phyloP scores from a whole-genome alignment of 2,797 vertebrate species.

The Gallinago nigripennis region DNA sequence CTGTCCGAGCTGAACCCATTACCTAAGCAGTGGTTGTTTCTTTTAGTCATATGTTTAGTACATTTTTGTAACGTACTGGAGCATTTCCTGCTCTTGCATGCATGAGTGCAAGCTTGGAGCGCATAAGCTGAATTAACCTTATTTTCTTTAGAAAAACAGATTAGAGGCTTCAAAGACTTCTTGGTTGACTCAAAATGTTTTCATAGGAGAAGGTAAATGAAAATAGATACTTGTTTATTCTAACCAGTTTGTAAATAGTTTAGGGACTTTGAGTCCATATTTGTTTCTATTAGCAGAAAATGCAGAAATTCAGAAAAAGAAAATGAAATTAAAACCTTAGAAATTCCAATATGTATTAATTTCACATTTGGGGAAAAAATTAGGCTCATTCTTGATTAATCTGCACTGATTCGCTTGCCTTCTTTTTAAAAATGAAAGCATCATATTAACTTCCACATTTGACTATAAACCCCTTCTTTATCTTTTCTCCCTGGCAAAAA shows the following conservation, averaged over 20 bases:
- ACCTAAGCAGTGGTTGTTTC: not conserved
- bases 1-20: not conserved
- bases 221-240: not conserved
- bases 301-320: not conserved
- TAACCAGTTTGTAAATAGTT: not conserved
- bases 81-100: slow-evolving; percentile 17
- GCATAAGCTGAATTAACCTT: not conserved
- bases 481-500: not conserved
- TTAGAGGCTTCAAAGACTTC: slow-evolving; percentile 13
- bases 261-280: not conserved
- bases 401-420: not conserved
- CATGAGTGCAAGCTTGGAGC: not conserved
- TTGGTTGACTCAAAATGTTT: not conserved
- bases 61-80: not conserved
- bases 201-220: not conserved
- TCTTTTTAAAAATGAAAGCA: not conserved
- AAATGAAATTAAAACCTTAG: not conserved
- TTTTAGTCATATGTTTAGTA: not conserved
- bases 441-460: not conserved
- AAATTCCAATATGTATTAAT: not conserved
- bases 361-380: not conserved
- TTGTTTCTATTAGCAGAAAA: not conserved
- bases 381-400: not conserved
- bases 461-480: not conserved
- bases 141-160: slow-evolving; percentile 31